A percentile compares a stretch with the other conserved stretches of the same genome.
Evolutionary conservation across 1,140 invertebrate species (phyloP).

Genomic region (Linepithema humile): DNA sequence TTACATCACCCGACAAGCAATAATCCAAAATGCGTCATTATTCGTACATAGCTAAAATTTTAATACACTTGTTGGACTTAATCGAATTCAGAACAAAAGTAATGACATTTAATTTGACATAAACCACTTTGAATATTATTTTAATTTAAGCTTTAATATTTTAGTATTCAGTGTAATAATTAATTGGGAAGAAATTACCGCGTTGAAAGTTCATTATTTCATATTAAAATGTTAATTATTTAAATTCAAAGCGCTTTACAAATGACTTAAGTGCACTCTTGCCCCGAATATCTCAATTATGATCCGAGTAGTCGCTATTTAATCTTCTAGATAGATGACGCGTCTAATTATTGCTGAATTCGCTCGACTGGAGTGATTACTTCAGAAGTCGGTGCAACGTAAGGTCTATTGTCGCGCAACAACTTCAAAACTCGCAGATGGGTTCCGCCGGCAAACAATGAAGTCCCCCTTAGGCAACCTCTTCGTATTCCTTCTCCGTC

Average conservation of each 20-base stretch:
- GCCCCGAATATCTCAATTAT: background rate
- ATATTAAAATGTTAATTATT: too few species aligned
- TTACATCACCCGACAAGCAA: slow-evolving; percentile 2
- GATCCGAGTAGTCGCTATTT: background rate
- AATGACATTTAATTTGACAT: too few species aligned
- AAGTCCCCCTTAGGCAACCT: background rate
- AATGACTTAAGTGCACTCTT: background rate
- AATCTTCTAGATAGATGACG: slow-evolving; percentile 23
- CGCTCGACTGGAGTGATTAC: slow-evolving; percentile 25
- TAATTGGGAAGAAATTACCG: too few species aligned
- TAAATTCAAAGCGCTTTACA: background rate
- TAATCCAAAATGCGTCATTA: background rate
- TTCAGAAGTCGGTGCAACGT: slow-evolving; percentile 24
- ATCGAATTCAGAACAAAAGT: background rate
- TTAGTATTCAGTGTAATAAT: too few species aligned
- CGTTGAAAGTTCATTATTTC: too few species aligned
- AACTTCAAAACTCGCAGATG: slow-evolving; percentile 2
- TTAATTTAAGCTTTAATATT: background rate
- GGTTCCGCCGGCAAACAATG: slow-evolving; percentile 54
- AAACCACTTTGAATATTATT: background rate
- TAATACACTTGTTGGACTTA: background rate
- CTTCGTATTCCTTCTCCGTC: slow-evolving; percentile 26
- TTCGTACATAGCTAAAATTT: background rate
- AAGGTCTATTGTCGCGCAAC: slow-evolving; percentile 6
- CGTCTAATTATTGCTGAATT: slow-evolving; percentile 48